phyloP scores from a whole-genome alignment of 2,888 invertebrate genomes.

The Leptopilina syphax region DNA sequence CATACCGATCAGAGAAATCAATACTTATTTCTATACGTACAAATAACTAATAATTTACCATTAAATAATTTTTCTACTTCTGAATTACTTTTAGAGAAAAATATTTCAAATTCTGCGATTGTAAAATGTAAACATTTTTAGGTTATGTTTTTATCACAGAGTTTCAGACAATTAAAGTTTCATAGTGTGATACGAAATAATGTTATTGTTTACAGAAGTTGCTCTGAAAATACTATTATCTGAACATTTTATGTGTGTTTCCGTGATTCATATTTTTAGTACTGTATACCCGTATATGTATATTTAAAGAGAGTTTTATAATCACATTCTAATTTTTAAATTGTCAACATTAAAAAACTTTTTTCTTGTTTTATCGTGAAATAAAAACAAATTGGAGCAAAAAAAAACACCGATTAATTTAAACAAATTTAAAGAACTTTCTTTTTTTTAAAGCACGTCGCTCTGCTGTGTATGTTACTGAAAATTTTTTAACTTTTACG shows the following conservation, averaged over 20 bases:
- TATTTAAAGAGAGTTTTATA: slow-evolving; percentile 19
- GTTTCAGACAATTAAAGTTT: neutral
- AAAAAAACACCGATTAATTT: slow-evolving; percentile 2
- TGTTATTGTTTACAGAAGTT: slow-evolving; percentile 28
- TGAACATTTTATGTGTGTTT: slow-evolving; percentile 21
- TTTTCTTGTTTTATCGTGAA: neutral
- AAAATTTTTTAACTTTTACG: slow-evolving; percentile 50
- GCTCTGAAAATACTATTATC: slow-evolving; percentile 36
- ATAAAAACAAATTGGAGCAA: slow-evolving; percentile 2
- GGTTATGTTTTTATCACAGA: too few species aligned
- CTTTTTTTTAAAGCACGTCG: slow-evolving; percentile 50
- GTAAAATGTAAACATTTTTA: neutral
- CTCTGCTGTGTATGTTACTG: slow-evolving; percentile 61
- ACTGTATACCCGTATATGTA: slow-evolving; percentile 7
- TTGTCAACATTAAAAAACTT: neutral
- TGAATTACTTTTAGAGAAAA: too few species aligned
- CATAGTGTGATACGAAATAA: slow-evolving; percentile 22
- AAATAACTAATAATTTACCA: too few species aligned
- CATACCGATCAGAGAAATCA: neutral
- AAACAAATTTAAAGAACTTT: slow-evolving; percentile 1
- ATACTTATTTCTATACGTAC: neutral
- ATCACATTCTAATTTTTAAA: neutral
- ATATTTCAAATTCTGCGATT: neutral
- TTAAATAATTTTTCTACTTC: too few species aligned
- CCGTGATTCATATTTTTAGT: slow-evolving; percentile 33